A percentile compares a stretch with the other conserved stretches of the same genome.
phyloP scores from a whole-genome alignment of 1,140 invertebrate genomes.

The Dinothrombium tinctorium region DNA sequence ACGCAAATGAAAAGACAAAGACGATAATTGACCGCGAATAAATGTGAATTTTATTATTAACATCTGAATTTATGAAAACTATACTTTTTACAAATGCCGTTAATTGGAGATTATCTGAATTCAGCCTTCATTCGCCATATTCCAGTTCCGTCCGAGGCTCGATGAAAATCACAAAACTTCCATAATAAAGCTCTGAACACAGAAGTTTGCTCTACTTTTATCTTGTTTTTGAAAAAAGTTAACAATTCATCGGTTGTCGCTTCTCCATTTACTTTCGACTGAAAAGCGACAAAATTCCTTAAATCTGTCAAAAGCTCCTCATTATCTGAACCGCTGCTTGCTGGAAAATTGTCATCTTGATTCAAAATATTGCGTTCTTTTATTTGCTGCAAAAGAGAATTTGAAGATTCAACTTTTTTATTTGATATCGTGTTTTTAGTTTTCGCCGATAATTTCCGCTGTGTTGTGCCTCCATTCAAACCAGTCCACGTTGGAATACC shows the following conservation, averaged over 20 bases:
- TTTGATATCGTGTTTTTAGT: background rate
- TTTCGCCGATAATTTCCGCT: no score
- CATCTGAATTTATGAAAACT: no score
- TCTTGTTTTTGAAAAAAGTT: conserved; percentile 24
- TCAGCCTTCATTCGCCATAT: conserved; percentile 14
- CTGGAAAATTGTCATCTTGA: conserved; percentile 11
- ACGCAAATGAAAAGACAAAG: no score
- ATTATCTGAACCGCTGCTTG: background rate
- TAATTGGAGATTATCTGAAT: conserved; percentile 7
- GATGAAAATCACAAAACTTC: conserved; percentile 30
- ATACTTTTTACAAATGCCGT: no score
- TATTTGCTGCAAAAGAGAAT: background rate
- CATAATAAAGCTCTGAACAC: conserved; percentile 33
- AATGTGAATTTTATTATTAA: no score
- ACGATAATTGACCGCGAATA: no score
- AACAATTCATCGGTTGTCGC: conserved; percentile 32
- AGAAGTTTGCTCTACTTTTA: conserved; percentile 26
- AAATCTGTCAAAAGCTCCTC: conserved; percentile 29
- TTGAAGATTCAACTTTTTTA: no score
- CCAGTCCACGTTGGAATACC: conserved; percentile 32
- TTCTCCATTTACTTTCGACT: conserved; percentile 24
- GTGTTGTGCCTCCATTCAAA: no score
- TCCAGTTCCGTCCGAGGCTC: conserved; percentile 7
- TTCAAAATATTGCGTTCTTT: conserved; percentile 13
- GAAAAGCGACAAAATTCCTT: conserved; percentile 30